A percentile compares a stretch with the other conserved stretches of the same genome.
Conservation (phyloP, 2,797 vertebrate genomes). For the Gallinago solitaria region DNA sequence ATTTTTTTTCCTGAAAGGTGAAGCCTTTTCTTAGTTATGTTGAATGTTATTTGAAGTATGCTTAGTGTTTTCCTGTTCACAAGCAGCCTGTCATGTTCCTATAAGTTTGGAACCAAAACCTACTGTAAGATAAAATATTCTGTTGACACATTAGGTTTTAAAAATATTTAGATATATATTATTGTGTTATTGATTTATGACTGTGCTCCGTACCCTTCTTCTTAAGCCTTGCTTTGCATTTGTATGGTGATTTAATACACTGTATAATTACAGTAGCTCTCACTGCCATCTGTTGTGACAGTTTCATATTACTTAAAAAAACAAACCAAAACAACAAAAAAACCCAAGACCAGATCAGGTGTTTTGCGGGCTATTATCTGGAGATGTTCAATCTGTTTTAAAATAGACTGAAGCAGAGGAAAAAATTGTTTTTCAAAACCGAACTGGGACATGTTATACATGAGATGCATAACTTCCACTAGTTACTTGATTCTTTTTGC, state of each 20-base stretch:
- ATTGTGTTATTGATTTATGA: not conserved
- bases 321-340: not conserved
- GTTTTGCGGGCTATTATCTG: not conserved
- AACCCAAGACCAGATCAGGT: not conserved
- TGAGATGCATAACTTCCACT: not conserved
- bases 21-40: not conserved
- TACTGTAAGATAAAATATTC: not conserved
- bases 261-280: not conserved
- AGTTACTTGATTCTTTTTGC: not conserved
- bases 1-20: not conserved
- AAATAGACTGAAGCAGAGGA: not conserved
- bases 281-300: not conserved
- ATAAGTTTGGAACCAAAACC: not conserved
- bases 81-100: not conserved
- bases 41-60: not conserved
- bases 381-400: not conserved
- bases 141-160: not conserved
- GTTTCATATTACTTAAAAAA: not conserved
- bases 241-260: not conserved
- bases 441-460: fast-evolving
- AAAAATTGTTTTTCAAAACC: not conserved
- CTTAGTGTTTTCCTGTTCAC: not conserved
- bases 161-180: not conserved
- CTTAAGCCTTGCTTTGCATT: not conserved
- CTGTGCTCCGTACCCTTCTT: not conserved